These are phyloP conservation scores for Acanthochromis polyacanthus DNA, from an alignment of 2,113 vertebrate species.

Conservation along the genomic window DNA sequence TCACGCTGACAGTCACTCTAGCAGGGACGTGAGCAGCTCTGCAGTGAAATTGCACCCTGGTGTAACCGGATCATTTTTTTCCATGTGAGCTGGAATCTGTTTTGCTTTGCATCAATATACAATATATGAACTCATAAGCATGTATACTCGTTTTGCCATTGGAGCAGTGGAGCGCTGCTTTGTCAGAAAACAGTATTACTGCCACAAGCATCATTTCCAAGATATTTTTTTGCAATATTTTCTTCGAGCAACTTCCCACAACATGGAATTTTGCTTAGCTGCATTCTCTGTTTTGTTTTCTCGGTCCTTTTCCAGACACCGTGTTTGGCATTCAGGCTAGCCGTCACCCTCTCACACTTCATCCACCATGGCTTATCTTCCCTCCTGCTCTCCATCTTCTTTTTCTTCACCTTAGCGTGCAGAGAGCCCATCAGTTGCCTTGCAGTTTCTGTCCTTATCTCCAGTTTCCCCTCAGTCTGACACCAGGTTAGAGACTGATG, in stretches of 20 bases:
- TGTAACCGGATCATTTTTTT: constrained; percentile 55
- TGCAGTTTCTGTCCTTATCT: constrained; percentile 62
- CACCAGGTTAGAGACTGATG: constrained; percentile 57
- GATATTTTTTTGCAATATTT: constrained; percentile 7
- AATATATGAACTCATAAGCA: constrained; percentile 22
- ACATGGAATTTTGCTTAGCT: background rate
- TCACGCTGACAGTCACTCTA: constrained; percentile 5
- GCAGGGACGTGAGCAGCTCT: constrained; percentile 44
- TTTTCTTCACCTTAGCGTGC: constrained; percentile 33
- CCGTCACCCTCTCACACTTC: constrained; percentile 14
- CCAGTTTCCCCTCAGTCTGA: constrained; percentile 54
- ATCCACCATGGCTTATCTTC: constrained; percentile 45
- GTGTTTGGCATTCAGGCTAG: constrained; percentile 50
- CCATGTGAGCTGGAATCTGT: constrained; percentile 28
- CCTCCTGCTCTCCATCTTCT: constrained; percentile 38
- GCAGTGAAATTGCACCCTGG: constrained; percentile 58
- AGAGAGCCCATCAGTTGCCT: constrained; percentile 60
- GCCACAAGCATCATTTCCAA: background rate
- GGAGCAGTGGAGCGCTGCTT: background rate
- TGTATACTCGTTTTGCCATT: constrained; percentile 6
- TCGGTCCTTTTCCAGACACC: background rate
- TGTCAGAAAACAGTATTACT: background rate
- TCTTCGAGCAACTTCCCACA: background rate
- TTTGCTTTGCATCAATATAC: constrained; percentile 38
- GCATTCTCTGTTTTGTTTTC: background rate